Evolutionary conservation across 2,113 vertebrate genomes (phyloP).

Genomic region (Orycteropus afer): DNA sequence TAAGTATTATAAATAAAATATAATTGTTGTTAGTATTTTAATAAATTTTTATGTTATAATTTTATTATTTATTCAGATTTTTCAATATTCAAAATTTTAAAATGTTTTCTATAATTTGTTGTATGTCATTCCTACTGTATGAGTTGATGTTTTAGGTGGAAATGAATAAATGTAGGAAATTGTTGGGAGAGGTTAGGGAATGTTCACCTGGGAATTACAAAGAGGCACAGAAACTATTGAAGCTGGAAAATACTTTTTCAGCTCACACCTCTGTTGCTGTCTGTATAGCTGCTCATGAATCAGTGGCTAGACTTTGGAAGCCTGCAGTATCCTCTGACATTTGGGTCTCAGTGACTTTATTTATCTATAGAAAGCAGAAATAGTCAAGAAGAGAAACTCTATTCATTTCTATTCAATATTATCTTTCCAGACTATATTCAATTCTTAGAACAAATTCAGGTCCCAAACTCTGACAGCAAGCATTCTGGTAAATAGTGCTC

Average conservation of each 20-base stretch:
- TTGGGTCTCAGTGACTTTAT: not conserved
- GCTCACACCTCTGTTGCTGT: too few species aligned
- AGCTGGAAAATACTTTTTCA: not conserved
- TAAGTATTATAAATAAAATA: not conserved
- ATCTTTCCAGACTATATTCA: not conserved
- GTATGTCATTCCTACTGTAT: not conserved
- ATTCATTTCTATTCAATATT: not conserved
- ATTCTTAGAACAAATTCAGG: not conserved
- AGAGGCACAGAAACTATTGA: not conserved
- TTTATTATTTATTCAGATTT: not conserved
- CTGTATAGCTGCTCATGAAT: rapidly evolving
- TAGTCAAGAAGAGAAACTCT: not conserved
- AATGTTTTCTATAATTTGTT: not conserved
- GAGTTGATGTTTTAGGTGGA: not conserved
- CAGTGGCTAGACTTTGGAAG: not conserved
- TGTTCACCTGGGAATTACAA: not conserved
- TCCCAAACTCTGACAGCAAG: not conserved
- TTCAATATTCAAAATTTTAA: not conserved
- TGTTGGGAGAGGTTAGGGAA: not conserved
- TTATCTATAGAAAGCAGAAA: not conserved
- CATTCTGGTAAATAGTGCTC: not conserved
- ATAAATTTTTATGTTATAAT: not conserved
- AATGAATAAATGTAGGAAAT: not conserved
- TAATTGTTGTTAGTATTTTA: not conserved
- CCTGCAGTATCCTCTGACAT: not conserved